A percentile compares a stretch with the other conserved stretches of the same genome.
Conservation (phyloP, 2,797 vertebrate species). For the Macrochelys suwanniensis region DNA sequence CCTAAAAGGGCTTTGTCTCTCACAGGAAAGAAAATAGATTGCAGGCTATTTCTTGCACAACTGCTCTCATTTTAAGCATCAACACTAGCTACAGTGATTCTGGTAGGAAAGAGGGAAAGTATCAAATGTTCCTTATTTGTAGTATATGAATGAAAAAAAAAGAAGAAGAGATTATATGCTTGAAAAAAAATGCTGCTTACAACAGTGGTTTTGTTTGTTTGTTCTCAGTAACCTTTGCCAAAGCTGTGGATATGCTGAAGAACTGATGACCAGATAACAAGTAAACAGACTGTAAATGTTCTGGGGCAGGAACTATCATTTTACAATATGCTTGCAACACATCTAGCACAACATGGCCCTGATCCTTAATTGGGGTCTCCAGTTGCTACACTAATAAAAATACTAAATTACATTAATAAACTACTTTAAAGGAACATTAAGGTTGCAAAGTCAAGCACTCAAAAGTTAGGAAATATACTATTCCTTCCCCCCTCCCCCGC, state of each 20-base stretch:
- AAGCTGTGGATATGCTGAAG: not conserved
- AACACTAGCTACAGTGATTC: not conserved
- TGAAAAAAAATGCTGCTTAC: not conserved
- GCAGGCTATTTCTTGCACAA: not conserved
- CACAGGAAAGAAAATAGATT: not conserved
- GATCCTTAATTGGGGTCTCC: not conserved
- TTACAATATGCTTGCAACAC: not conserved
- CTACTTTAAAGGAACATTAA: fast-evolving
- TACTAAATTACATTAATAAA: not conserved
- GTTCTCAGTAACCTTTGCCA: not conserved
- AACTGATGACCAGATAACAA: not conserved
- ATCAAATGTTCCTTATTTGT: not conserved
- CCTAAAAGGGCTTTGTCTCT: not conserved
- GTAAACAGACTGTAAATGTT: not conserved
- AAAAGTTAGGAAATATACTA: not conserved
- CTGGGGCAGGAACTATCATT: not conserved
- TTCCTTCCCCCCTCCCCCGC: too few relatives aligned
- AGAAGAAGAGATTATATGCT: not conserved
- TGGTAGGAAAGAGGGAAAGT: not conserved
- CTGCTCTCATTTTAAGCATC: not conserved
- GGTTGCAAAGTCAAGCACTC: not conserved
- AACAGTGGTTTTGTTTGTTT: not conserved
- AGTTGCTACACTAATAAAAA: not conserved
- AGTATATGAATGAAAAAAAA: not conserved
- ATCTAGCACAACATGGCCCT: not conserved